Evolutionary conservation across 2,888 invertebrate genomes (phyloP), one percentile per base, ranked within the genome.

Genomic region (Sabellastarte sp.): DNA sequence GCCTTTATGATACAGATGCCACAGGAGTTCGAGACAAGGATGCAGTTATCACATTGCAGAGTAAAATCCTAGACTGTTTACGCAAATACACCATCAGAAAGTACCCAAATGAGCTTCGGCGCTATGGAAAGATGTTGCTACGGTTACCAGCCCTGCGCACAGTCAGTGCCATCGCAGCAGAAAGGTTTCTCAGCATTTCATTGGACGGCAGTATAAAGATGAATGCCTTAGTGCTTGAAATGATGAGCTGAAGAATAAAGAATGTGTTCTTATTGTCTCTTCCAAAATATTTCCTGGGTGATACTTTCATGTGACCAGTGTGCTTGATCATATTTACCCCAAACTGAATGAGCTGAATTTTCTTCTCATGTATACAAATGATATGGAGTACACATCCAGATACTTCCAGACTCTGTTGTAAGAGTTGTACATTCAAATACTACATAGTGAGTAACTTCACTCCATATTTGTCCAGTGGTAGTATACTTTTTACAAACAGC

Each of bases 1-100:
- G n/a, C n/a, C n/a, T n/a, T n/a, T n/a, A n/a, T n/a, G n/a, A n/a
- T 28, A 10, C 73, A 82, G 84, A 84, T 76, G 83, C 84, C 3
- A 69, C 73, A 50, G 81, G 82, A 3, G 66, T 84, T 1, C 69
- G 74, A 58, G 79, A 83, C 53, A 80, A 80, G 63, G 56, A 64
- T 1, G 70, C 74, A 30, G 78, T 83, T 20, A 75, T 74, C 1
- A 60, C 60, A 3, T 70, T 81, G 31, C 84, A 84, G 74, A 77
- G 76, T 1, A 71, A 74, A 51, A 76, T 80, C 58, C 73, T 84
- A 56, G 80, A 81, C 61, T 70, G 77, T n/a, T 71, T 84, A 5
- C 73, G 81, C 15, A 74, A 76, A 50, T 82, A 82, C 66, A 74
- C 77, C 51, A 65, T 64, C 28, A 64, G 73, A 2, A 74, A 74